Conservation (phyloP, 2,113 vertebrate species). For the Neotoma lepida region DNA sequence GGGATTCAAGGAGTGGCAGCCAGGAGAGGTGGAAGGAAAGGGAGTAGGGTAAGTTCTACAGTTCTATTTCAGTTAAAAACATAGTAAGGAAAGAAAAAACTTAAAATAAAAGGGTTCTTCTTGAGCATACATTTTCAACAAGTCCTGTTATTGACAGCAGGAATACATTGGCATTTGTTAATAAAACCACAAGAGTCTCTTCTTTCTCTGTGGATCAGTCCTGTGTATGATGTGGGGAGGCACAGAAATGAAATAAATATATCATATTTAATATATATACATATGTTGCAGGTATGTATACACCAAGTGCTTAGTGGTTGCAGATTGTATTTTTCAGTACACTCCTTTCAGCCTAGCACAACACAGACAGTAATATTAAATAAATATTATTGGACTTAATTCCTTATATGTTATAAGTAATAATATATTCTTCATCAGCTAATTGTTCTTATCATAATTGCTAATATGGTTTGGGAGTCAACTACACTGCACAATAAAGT, state of each 20-base stretch:
- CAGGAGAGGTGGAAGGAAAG: neutral
- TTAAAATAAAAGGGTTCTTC: neutral
- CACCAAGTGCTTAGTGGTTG: neutral
- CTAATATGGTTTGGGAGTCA: conserved; percentile 31
- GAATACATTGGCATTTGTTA: neutral
- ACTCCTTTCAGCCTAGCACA: neutral
- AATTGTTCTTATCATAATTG: conserved; percentile 51
- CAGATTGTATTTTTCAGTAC: conserved; percentile 16
- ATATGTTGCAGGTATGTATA: conserved; percentile 47
- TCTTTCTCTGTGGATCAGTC: neutral
- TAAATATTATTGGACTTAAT: conserved; percentile 36
- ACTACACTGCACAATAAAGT: neutral
- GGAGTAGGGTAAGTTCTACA: neutral
- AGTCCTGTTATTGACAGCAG: neutral
- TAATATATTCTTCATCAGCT: conserved; percentile 43
- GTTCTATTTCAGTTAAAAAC: neutral
- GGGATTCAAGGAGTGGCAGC: neutral
- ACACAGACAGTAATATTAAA: neutral
- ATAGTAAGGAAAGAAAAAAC: neutral
- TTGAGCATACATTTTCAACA: neutral
- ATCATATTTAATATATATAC: no score
- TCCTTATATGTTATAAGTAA: neutral
- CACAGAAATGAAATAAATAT: neutral
- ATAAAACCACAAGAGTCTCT: neutral
- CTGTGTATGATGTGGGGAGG: neutral